phyloP scores from a whole-genome alignment of 2,888 invertebrate genomes.

The Drosophila quinaria region DNA sequence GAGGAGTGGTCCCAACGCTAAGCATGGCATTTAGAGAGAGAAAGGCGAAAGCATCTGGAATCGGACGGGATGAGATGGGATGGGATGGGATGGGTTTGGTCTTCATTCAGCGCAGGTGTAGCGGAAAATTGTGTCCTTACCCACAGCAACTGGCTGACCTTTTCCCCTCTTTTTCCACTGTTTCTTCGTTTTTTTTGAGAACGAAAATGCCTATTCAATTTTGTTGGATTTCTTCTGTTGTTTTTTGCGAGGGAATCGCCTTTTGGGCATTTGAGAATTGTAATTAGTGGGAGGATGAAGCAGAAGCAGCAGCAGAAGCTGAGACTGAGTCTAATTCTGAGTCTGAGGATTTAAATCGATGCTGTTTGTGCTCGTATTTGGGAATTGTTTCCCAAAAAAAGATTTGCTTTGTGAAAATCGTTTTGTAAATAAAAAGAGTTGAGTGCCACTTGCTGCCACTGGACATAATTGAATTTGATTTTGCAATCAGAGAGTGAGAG shows the following conservation, averaged over 20 bases:
- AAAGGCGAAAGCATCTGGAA: constrained; percentile 1
- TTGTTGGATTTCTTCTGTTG: constrained; percentile 17
- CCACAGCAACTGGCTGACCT: constrained; percentile 43
- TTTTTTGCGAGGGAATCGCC: constrained; percentile 12
- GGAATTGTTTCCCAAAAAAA: constrained; percentile 48
- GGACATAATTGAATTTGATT: constrained; percentile 62
- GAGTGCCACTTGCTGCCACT: constrained; percentile 40
- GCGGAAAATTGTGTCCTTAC: constrained; percentile 63
- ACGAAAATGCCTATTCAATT: constrained; percentile 51
- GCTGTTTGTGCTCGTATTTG: constrained; percentile 35
- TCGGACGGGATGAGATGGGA: not conserved
- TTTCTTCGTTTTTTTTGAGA: constrained; percentile 2
- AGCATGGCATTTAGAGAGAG: constrained; percentile 56
- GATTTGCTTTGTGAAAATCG: constrained; percentile 47
- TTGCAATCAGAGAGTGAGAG: constrained; percentile 24
- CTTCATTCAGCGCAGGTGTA: constrained; percentile 60
- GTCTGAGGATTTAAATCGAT: constrained; percentile 41
- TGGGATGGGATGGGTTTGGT: not conserved
- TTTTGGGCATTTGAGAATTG: constrained; percentile 56
- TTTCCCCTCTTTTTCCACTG: constrained; percentile 16
- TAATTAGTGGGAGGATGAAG: constrained; percentile 57
- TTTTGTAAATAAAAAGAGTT: constrained; percentile 48
- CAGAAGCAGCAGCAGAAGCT: constrained; percentile 8
- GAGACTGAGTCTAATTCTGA: constrained; percentile 27
- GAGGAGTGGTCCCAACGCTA: constrained; percentile 29